Evolutionary conservation across 1,140 invertebrate genomes (phyloP).

Genomic region (Charaxes varanes): DNA sequence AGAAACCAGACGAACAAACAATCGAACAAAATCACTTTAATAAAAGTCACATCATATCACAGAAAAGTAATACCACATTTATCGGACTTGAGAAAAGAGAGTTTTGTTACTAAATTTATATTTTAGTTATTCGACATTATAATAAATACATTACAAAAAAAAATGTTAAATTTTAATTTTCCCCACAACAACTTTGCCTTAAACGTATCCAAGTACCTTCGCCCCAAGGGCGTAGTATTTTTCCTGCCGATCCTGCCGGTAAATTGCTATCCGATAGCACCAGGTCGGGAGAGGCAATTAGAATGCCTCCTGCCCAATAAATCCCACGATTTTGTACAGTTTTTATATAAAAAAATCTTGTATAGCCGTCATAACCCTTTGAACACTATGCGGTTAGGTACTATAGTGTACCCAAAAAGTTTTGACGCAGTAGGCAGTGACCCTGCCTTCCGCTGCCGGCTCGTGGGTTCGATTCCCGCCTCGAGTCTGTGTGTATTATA

Average conservation of each 20-base stretch:
- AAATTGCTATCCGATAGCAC: constrained; percentile 49
- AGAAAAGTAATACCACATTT: no score
- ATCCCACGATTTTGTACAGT: neutral
- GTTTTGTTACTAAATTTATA: no score
- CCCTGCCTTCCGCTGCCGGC: no score
- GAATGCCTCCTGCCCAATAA: constrained; percentile 8
- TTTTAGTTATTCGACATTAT: no score
- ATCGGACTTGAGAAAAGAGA: neutral
- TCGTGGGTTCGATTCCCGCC: no score
- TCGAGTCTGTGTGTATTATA: no score
- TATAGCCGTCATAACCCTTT: neutral
- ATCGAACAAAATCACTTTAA: no score
- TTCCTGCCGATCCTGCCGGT: constrained; percentile 34
- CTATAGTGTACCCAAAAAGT: no score
- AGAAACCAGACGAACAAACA: no score
- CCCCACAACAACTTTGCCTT: constrained; percentile 7
- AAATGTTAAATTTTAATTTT: neutral
- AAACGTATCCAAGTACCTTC: constrained; percentile 17
- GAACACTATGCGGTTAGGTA: no score
- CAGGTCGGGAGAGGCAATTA: constrained; percentile 33
- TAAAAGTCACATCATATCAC: no score
- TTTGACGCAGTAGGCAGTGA: no score
- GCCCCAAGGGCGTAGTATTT: constrained; percentile 42
- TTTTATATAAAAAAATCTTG: neutral
- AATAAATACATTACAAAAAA: neutral